These are phyloP conservation scores for Cichladusa arquata DNA, from an alignment of 2,113 vertebrate species.

Conservation along the genomic window DNA sequence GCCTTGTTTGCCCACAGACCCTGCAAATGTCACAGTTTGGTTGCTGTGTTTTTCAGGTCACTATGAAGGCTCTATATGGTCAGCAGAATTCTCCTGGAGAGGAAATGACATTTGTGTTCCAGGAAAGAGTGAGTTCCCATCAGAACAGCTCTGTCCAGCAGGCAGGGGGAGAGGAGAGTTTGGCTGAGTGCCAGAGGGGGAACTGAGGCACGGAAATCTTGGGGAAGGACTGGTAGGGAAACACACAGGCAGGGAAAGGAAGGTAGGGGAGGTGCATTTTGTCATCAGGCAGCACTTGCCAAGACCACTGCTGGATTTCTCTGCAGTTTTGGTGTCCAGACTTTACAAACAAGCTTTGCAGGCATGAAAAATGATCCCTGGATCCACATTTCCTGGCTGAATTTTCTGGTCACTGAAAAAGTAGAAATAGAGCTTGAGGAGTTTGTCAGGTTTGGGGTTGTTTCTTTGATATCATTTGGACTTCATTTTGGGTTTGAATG, in stretches of 20 bases:
- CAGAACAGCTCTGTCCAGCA: background rate
- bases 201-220: background rate
- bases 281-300: background rate
- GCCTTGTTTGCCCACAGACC: background rate
- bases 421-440: background rate
- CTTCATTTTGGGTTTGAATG: background rate
- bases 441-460: background rate
- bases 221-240: background rate
- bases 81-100: conserved; percentile 71
- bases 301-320: background rate
- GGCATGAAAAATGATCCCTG: background rate
- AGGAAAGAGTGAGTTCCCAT: conserved; percentile 76
- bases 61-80: conserved; percentile 84
- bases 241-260: background rate
- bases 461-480: background rate
- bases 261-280: background rate
- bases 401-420: background rate
- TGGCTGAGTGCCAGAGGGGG: background rate
- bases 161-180: background rate
- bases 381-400: background rate
- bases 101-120: conserved; percentile 81
- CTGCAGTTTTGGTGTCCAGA: background rate
- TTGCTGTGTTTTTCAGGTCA: conserved; percentile 55
- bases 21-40: background rate
- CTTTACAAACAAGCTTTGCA: background rate